Evolutionary conservation across 1,140 invertebrate genomes (phyloP).

Genomic region (Drosophila sproati): DNA sequence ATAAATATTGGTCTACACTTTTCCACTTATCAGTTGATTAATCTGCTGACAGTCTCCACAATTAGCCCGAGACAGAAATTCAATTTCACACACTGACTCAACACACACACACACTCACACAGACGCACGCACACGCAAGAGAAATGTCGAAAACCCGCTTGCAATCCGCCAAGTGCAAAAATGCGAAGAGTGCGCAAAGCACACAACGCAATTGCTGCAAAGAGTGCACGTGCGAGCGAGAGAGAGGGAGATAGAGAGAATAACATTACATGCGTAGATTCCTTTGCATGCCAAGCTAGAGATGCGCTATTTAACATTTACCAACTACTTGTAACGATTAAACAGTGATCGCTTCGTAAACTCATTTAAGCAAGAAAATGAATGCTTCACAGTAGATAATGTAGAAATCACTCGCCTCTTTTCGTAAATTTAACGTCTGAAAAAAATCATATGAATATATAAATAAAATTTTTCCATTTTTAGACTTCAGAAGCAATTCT

Average conservation of each 20-base stretch:
- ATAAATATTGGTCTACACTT: slow-evolving; percentile 34
- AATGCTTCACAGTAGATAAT: background rate
- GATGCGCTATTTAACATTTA: slow-evolving; percentile 1
- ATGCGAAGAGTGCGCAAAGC: slow-evolving; percentile 28
- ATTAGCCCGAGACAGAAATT: slow-evolving; percentile 9
- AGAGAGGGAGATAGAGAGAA: background rate
- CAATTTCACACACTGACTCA: slow-evolving; percentile 25
- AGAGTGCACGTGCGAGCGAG: background rate
- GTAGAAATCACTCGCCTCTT: too few species aligned
- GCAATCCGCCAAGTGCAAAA: slow-evolving; percentile 20
- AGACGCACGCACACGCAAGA: slow-evolving; percentile 10
- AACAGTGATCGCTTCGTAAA: background rate
- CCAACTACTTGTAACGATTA: background rate
- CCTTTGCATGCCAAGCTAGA: slow-evolving; percentile 14
- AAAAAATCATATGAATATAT: too few species aligned
- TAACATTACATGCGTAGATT: slow-evolving; percentile 3
- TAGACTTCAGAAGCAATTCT: too few species aligned
- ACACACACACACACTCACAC: slow-evolving; percentile 12
- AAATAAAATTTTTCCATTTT: too few species aligned
- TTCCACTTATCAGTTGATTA: slow-evolving; percentile 49
- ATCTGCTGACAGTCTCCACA: slow-evolving; percentile 29
- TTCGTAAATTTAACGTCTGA: too few species aligned
- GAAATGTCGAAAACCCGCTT: slow-evolving; percentile 18
- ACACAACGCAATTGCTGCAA: background rate
- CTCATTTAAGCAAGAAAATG: background rate